Conservation (phyloP, 1,140 invertebrate species). For the Harpegnathos saltator region DNA sequence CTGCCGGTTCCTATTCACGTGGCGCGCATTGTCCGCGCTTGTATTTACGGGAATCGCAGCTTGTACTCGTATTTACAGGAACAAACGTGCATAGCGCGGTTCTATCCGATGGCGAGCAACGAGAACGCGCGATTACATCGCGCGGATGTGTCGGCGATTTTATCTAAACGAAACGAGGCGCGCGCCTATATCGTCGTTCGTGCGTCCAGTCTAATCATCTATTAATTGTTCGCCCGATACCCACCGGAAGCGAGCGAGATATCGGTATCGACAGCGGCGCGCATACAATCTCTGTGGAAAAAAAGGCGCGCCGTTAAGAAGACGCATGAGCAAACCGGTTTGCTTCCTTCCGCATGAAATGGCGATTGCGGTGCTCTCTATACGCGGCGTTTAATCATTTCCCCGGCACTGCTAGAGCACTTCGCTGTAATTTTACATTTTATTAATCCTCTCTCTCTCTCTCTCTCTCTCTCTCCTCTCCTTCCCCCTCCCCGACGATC, state of each 20-base stretch:
- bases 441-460: background rate
- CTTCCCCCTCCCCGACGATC: background rate
- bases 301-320: background rate
- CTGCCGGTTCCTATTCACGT: conserved; percentile 3
- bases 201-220: conserved; percentile 11
- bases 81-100: conserved; percentile 1
- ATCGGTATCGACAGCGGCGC: background rate
- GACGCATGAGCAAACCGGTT: conserved; percentile 20
- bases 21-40: background rate
- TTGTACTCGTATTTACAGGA: conserved; percentile 13
- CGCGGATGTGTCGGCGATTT: background rate
- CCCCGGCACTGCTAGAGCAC: background rate
- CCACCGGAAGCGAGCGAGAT: conserved; percentile 6
- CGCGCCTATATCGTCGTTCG: background rate
- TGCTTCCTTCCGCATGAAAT: conserved; percentile 29
- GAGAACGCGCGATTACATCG: conserved; percentile 16
- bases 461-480: background rate
- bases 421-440: conserved; percentile 21
- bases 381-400: conserved; percentile 22
- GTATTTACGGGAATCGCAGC: conserved; percentile 12
- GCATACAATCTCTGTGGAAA: background rate
- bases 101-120: conserved; percentile 17
- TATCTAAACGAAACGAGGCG: conserved; percentile 5
- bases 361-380: background rate
- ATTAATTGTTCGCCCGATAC: conserved; percentile 37